Conservation (phyloP, 2,888 invertebrate species). For the Ditylenchus weischeri region DNA sequence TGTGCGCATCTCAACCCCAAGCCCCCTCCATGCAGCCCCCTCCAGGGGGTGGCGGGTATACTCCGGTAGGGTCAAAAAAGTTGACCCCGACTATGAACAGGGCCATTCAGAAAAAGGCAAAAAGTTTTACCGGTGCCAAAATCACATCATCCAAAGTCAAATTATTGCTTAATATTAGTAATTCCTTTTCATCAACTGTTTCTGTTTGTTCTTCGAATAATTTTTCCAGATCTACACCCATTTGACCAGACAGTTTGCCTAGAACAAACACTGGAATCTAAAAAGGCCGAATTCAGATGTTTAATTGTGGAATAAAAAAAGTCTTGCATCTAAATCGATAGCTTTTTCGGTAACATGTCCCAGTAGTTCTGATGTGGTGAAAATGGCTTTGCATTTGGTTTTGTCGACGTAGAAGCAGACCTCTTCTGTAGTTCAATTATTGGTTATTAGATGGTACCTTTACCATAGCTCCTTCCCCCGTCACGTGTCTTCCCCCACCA, state of each 20-base stretch:
- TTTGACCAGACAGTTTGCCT: slow-evolving; percentile 15
- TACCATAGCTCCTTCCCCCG: too few species aligned
- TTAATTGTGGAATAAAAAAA: background rate
- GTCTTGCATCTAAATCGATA: background rate
- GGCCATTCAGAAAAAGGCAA: too few species aligned
- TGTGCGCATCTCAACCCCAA: too few species aligned
- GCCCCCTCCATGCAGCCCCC: too few species aligned
- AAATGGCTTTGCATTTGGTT: slow-evolving; percentile 19
- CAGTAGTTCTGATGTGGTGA: slow-evolving; percentile 25
- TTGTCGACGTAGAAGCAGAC: slow-evolving; percentile 17
- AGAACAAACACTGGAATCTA: slow-evolving; percentile 14
- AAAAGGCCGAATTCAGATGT: background rate
- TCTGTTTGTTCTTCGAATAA: slow-evolving; percentile 5
- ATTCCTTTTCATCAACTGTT: slow-evolving; percentile 7
- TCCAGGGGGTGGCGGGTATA: too few species aligned
- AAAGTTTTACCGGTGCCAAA: slow-evolving; percentile 30
- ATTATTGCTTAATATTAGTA: background rate
- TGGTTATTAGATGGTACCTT: too few species aligned
- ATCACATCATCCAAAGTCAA: slow-evolving; percentile 27
- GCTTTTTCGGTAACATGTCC: slow-evolving; percentile 13
- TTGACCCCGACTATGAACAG: too few species aligned
- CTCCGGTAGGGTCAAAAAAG: too few species aligned
- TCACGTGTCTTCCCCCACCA: too few species aligned
- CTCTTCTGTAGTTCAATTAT: slow-evolving; percentile 21
- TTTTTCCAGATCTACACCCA: slow-evolving; percentile 9